Evolutionary conservation across 1,140 invertebrate genomes (phyloP), one percentile per base, ranked within the genome.

Genomic region (Caerostris extrusa): DNA sequence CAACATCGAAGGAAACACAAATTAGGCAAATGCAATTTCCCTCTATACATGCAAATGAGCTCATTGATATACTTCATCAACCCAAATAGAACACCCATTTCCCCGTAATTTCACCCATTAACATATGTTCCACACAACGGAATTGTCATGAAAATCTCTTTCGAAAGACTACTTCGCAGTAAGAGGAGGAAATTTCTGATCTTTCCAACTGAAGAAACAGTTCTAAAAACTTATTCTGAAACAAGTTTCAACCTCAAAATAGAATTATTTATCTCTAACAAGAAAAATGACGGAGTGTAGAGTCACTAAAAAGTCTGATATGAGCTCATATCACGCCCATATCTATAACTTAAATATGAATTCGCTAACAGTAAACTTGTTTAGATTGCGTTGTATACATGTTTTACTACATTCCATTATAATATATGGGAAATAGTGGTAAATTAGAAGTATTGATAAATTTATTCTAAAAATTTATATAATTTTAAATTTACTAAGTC

Each of bases 191-290:
- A 55, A 83, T 83, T 55, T 57, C 55, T 10, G 82, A 3, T 56
- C 82, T 56, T 57, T 83, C 60, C 57, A 87, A 53, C 85, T 58
- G 57, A 17, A 34, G 34, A 64, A 87, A 87, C 57, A 64, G 57
- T 60, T 50, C 85, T 17, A n/a, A 58, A 50, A 64, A 87, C 34
- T 77, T 10, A 34, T 64, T 64, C 17, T 64, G 71, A 77, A 50
- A 34, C 8, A 10, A 57, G 82, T 55, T 57, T 55, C 17, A 57
- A 57, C 57, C 19, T 85, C 14, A 85, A 85, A 85, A 34, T 50
- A 55, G 82, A 57, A 85, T 85, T 85, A 85, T 85, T 58, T 55
- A 85, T 85, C 57, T 58, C 82, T 57, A 85, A 85, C 82, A 85
- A 85, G 55, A 19, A 77, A 34, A 10, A 5, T 34, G 34, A 19